Conservation (phyloP, 1,140 invertebrate species). For the Anastrepha obliqua region DNA sequence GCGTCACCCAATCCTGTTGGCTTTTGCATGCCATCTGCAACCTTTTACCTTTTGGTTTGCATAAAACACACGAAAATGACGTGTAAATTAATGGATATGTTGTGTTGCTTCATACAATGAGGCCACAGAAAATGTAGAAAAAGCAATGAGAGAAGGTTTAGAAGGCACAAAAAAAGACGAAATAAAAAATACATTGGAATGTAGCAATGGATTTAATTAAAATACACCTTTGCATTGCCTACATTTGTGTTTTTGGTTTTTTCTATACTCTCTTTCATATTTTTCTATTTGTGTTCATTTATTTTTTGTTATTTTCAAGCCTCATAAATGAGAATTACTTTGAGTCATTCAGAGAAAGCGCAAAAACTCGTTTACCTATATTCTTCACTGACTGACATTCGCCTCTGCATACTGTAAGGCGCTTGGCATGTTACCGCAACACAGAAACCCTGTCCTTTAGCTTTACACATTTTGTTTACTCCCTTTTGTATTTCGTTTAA, state of each 20-base stretch:
- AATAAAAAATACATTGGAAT: neutral
- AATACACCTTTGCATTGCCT: neutral
- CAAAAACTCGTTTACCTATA: neutral
- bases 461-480: neutral
- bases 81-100: slow-evolving; percentile 34
- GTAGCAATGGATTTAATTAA: slow-evolving; percentile 6
- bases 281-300: neutral
- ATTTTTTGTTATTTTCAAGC: neutral
- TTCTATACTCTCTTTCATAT: neutral
- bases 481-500: neutral
- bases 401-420: neutral
- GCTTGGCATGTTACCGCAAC: neutral
- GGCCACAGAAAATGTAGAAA: neutral
- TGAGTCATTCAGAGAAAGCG: neutral
- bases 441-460: neutral
- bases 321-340: neutral
- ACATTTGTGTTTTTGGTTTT: neutral
- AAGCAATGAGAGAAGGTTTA: neutral
- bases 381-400: neutral
- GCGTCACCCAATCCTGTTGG: too few species aligned
- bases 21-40: too few species aligned
- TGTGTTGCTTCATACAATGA: neutral
- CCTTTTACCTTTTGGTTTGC: neutral
- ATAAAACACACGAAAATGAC: neutral
- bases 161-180: neutral